Base-by-base conservation (phyloP, 2,797 vertebrate genomes). In the Lerista edwardsae region DNA sequence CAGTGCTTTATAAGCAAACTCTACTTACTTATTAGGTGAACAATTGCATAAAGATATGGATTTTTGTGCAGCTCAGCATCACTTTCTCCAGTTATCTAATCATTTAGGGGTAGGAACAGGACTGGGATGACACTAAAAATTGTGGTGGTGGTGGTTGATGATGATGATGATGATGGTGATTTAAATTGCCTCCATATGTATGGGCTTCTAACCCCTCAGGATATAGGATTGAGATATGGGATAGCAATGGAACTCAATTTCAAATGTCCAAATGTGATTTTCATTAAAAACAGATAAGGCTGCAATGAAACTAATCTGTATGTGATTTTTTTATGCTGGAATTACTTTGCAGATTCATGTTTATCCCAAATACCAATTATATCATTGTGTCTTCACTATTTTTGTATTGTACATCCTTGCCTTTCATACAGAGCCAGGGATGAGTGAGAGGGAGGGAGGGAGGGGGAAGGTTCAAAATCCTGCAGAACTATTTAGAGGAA, bases 351-450 rank as follows among this genome's bases (percentile, higher is more conserved):
- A 64, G 41, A 79, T n/a, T 86, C 86, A 69, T 90, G 75, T 91
- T 89, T 91, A 90, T 88, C 90, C 89, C 79, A 91, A 92, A 93
- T 93, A 93, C 80, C 64, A 89, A 84, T 88, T 76, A 65, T 27
- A 64, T 92, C 71, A 78, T 6, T 92, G 85, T 90, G 41, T 84
- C 85, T 92, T 91, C 82, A 83, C 89, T 51, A 51, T 51, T 9
- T 51, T 10, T 5, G 12, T 51, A 51, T 51, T 9, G 47, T 7
- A 51, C 12, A 51, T 51, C 92, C 90, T 76, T 93, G 84, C 91
- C 79, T 94, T 93, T 92, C 80, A 88, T 62, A 89, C 73, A 94
- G 91, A 25, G 3, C 84, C 29, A 86, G 78, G 25, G 69, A 23
- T 3, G 71, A 39, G 65, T n/a, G n/a, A n/a, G 47, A 86, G 39